Conservation (phyloP, 1,140 invertebrate species). For the Drosophila punjabiensis region DNA sequence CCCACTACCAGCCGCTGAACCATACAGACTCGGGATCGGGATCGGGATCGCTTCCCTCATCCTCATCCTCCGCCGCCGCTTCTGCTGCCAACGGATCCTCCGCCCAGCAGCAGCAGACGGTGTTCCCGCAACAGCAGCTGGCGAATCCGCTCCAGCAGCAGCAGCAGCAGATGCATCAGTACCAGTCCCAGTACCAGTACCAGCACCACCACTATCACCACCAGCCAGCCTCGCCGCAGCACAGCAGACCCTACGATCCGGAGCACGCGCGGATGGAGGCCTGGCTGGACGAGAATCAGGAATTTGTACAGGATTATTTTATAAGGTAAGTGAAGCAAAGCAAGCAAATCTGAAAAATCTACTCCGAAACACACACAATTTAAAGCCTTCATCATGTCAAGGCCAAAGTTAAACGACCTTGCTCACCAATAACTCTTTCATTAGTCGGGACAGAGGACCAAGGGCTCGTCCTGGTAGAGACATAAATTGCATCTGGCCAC, state of each 20-base stretch:
- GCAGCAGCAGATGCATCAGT: constrained; percentile 50
- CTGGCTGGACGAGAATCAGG: constrained; percentile 98
- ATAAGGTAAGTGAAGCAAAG: constrained; percentile 88
- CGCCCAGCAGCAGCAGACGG: constrained; percentile 16
- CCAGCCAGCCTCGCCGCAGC: constrained; percentile 85
- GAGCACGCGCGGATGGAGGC: constrained; percentile 95
- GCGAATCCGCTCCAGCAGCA: constrained; percentile 35
- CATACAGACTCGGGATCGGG: constrained; percentile 39
- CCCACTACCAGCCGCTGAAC: constrained; percentile 64
- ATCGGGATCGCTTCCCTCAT: constrained; percentile 38
- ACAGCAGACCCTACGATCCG: constrained; percentile 89
- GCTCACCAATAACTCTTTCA: not conserved
- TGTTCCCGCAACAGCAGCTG: constrained; percentile 51
- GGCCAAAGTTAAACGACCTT: constrained; percentile 15
- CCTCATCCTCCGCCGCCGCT: constrained; percentile 46
- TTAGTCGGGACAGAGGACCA: constrained; percentile 7
- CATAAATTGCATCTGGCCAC: constrained; percentile 42
- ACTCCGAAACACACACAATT: not conserved
- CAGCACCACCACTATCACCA: constrained; percentile 67
- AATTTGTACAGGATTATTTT: constrained; percentile 98
- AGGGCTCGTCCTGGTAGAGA: constrained; percentile 1
- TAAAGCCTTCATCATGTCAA: not conserved
- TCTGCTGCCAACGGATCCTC: constrained; percentile 45
- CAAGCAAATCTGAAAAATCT: not conserved
- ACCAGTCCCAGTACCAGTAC: constrained; percentile 54